phyloP scores from a whole-genome alignment of 2,113 vertebrate species.

The Melanerpes formicivorus region DNA sequence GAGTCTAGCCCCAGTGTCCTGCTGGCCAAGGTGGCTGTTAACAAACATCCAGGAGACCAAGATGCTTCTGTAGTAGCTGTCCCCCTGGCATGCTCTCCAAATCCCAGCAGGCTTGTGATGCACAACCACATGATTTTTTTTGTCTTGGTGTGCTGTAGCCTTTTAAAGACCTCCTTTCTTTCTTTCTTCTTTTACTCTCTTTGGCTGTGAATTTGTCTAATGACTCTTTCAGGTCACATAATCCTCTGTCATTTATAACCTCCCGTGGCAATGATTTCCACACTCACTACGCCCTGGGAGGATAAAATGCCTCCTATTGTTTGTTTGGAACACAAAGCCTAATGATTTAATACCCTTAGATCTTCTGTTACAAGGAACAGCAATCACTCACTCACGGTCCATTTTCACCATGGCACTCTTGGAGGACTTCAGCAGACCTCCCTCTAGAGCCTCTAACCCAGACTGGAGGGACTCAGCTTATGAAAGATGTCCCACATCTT shows the following conservation, averaged over 20 bases:
- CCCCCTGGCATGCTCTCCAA: background rate
- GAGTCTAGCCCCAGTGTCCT: background rate
- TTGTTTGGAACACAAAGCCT: conserved; percentile 6
- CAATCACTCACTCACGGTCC: background rate
- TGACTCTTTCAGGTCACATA: background rate
- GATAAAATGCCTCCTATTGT: background rate
- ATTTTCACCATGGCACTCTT: background rate
- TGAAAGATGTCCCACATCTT: background rate
- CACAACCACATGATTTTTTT: background rate
- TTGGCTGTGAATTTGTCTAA: background rate
- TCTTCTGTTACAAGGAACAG: background rate
- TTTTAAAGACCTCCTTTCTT: background rate
- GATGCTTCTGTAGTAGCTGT: background rate
- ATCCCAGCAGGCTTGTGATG: background rate
- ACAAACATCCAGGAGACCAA: background rate
- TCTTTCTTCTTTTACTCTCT: background rate
- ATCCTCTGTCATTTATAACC: conserved; percentile 16
- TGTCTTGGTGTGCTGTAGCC: background rate
- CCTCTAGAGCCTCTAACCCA: background rate
- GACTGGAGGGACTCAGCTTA: background rate
- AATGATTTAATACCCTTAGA: background rate
- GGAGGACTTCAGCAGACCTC: background rate
- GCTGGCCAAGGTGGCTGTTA: background rate
- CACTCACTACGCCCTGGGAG: background rate
- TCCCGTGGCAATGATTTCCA: conserved; percentile 4